Base-by-base conservation (phyloP, 2,797 vertebrate genomes). In the Typhlichthys eigenmanni region DNA sequence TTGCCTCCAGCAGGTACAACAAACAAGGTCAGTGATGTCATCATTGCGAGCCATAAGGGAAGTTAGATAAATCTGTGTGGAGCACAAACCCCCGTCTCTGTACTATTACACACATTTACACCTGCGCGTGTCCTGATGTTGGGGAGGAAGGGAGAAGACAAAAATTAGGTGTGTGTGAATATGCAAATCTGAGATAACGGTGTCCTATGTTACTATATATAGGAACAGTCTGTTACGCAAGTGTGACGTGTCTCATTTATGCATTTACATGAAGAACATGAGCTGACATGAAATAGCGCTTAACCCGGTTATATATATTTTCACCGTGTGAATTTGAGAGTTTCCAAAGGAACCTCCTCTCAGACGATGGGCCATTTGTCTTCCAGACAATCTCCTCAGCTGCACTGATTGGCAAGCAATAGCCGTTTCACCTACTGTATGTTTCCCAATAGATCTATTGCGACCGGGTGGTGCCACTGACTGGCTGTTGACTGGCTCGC, bases 21-120 rank as follows among this genome's bases (percentile, higher is more conserved):
- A 69, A 74, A 76, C 60, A 67, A 72, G 66, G 9, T 12, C 65
- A 51, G 54, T 64, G 67, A 79, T 75, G 64, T 81, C 71, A 66
- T 64, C 49, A 60, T 46, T 51, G 61, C 57, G 16, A 61, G 58
- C 62, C 70, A 67, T 62, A 38, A 70, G 72, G 71, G 63, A 69
- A 61, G 76, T 38, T 38, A 38, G 34, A 38, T 38, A 38, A 6
- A 38, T 5, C 8, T 38, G 34, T 38, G 34, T 8, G 34, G 34
- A 38, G 34, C 34, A 38, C 34, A 38, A 38, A 5, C 34, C 6
- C 8, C 34, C 8, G 5, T 17, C 49, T 9, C 49, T 11, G 1
- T 17, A 1, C 16, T 16, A 5, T 5, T 16, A 2, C 6, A 9
- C 16, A 51, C 17, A 14, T 17, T 8, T 9, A 9, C 38, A 46